Conservation (phyloP, 2,888 invertebrate genomes). For the Tetramorium bicarinatum region DNA sequence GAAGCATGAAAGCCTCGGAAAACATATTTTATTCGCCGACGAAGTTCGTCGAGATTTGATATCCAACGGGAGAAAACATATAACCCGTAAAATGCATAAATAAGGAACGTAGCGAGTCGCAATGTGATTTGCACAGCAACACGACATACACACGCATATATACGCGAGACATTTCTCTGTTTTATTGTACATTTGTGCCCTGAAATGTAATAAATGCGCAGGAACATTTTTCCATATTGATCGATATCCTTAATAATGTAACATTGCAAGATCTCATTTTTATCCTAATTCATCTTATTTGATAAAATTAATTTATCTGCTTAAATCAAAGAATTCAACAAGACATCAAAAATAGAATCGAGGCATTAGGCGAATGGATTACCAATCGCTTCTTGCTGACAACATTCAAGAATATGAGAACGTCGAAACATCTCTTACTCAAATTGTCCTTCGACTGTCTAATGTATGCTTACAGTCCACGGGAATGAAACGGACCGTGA, state of each 20-base stretch:
- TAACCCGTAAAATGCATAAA: slow-evolving; percentile 11
- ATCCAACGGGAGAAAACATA: background rate
- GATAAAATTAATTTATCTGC: background rate
- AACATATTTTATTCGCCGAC: slow-evolving; percentile 35
- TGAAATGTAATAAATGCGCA: background rate
- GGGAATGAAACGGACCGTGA: slow-evolving; percentile 68
- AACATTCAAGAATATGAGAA: background rate
- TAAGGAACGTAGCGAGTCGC: background rate
- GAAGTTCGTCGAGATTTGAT: slow-evolving; percentile 29
- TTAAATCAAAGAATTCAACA: background rate
- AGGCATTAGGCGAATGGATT: background rate
- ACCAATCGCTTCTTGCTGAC: background rate
- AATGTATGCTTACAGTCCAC: slow-evolving; percentile 36
- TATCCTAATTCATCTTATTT: background rate
- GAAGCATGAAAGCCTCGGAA: slow-evolving; percentile 32
- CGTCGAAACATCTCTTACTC: slow-evolving; percentile 16
- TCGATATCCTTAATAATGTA: background rate
- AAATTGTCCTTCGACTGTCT: background rate
- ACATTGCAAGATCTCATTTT: background rate
- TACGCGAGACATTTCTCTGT: slow-evolving; percentile 8
- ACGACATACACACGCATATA: background rate
- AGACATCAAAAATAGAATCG: background rate
- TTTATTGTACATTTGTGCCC: background rate
- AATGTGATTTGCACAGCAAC: slow-evolving; percentile 12
- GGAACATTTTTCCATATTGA: background rate